Base-by-base conservation (phyloP, 2,797 vertebrate species). In the Catamblyrhynchus diadema region DNA sequence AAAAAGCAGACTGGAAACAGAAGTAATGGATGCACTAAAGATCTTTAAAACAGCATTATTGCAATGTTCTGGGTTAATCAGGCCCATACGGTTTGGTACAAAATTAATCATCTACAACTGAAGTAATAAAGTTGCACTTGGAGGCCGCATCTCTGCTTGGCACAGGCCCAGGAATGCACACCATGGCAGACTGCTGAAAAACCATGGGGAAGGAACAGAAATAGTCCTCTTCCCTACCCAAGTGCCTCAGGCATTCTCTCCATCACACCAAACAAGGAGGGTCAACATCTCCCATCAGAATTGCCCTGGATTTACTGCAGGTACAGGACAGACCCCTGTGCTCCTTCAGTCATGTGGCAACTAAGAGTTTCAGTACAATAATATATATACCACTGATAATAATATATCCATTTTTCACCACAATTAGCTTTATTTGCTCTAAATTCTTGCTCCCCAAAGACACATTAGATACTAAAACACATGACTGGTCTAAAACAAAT, bases 101-200 rank as follows among this genome's bases (percentile, higher is more conserved):
- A 67, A 97, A 96, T 95, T 92, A 96, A 95, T 95, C 81, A 96
- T 92, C 78, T 82, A 93, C 24, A 66, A 93, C 90, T 39, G 48
- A 9, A 90, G 90, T 56, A 96, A 93, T 78, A 64, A 89, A 91
- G 61, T 80, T 94, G 71, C 78, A 82, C 88, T 94, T 90, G 93
- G 88, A 96, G 83, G 71, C 86, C 9, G 14, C 48, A 67, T 88
- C 86, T 77, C 83, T 77, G 60, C 83, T 92, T 97, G 94, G 95
- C 94, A 30, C 4, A 42, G 50, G 60, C 78, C 93, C 95, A 93
- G 70, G 67, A 93, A 87, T 35, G 42, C 88, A 95, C 88, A 74
- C 86, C 57, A 84, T 86, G 88, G 94, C 78, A 92, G 74, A 67
- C 12, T 69, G 93, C 86, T 91, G 90, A 80, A 92, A 92, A 94